Evolutionary conservation across 1,140 invertebrate species (phyloP), one percentile per base, ranked within the genome.

Genomic region (Meloidogyne hapla): DNA sequence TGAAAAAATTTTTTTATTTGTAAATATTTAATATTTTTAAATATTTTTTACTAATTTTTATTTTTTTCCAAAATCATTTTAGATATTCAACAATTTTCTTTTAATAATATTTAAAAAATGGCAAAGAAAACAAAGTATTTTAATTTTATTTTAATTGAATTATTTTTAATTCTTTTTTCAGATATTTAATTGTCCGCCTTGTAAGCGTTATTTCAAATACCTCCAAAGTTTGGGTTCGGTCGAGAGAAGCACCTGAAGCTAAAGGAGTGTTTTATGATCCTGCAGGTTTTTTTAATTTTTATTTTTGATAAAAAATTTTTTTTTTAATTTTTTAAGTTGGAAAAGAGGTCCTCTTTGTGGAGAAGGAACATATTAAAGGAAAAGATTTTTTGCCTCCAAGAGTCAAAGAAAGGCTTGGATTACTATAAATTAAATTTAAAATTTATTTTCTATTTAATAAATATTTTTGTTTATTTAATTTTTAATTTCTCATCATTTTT

Each of bases 121-220:
- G 75, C 61, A 25, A 67, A 40, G 28, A 77, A 77, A 33, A 65
- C 75, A 3, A 77, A 77, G 75, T 75, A 63, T 73, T 38, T 38
- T 21, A 21, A 21, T 6, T 8, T 25, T 75, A 18, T 61, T 25
- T 21, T 12, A n/a, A 45, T 69, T 74, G 5, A 70, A n/a, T 23
- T 5, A 6, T 6, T 26, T 15, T 26, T 18, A 68, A 2, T 15
- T 38, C 33, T 45, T 45, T 65, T 74, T 84, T 74, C 40, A 86
- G 84, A 69, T 86, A 87, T 73, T 77, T 87, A 6, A 81, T 86
- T 78, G 85, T 86, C 15, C 79, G 81, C 45, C 42, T 86, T 13
- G 82, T 80, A 8, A 83, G 80, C 25, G 80, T 87, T 6, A 82
- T 86, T 63, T 83, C 84, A 3, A 84, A 86, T 23, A 71, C 85